phyloP scores from a whole-genome alignment of 2,113 vertebrate genomes.

The Sander vitreus region DNA sequence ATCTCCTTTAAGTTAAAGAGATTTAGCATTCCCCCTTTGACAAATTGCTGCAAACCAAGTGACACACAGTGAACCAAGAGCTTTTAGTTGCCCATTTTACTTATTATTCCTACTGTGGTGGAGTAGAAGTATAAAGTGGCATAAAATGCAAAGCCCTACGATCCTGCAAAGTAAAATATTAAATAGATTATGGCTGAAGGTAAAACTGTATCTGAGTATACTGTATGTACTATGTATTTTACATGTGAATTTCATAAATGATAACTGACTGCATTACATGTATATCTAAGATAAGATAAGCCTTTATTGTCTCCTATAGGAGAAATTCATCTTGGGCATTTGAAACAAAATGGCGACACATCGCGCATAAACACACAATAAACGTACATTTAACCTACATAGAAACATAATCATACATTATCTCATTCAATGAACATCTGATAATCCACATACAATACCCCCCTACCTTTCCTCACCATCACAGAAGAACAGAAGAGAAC shows the following conservation, averaged over 20 bases:
- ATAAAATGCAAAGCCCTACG: neutral
- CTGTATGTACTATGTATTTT: neutral
- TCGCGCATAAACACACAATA: too few relatives aligned
- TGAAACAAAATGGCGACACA: too few relatives aligned
- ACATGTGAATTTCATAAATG: constrained; percentile 2
- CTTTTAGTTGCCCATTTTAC: neutral
- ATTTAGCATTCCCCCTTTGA: neutral
- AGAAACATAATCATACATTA: too few relatives aligned
- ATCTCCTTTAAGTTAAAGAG: neutral
- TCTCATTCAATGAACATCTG: too few relatives aligned
- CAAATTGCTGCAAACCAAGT: neutral
- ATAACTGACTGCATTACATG: neutral
- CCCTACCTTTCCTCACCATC: too few relatives aligned
- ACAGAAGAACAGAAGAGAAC: too few relatives aligned
- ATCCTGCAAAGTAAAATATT: neutral
- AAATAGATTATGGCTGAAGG: neutral
- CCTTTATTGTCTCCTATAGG: too few relatives aligned
- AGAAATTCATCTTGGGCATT: too few relatives aligned
- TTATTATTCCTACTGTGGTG: neutral
- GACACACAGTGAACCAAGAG: neutral
- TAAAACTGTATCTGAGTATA: neutral
- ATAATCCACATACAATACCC: too few relatives aligned
- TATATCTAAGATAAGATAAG: neutral
- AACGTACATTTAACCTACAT: too few relatives aligned
- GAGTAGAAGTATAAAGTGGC: neutral